phyloP scores from a whole-genome alignment of 1,140 invertebrate genomes.

The Scylla paramamosain region DNA sequence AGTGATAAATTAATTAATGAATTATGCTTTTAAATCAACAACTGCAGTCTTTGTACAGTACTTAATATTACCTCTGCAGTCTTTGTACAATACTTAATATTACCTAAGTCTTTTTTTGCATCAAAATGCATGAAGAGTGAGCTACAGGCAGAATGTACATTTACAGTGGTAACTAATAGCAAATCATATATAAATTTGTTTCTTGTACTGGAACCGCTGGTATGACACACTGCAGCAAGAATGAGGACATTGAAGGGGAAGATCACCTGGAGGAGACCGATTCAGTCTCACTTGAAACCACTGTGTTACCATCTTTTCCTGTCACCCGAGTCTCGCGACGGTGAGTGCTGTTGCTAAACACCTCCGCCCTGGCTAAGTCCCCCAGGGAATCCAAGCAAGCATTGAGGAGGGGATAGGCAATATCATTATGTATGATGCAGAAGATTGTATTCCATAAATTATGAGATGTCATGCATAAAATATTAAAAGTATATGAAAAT shows the following conservation, averaged over 20 bases:
- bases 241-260: background rate
- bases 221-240: background rate
- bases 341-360: slow-evolving; percentile 62
- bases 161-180: no score
- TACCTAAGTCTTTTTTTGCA: no score
- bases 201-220: background rate
- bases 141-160: no score
- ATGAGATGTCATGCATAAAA: background rate
- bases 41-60: background rate
- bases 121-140: no score
- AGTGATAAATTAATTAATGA: background rate
- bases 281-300: slow-evolving; percentile 63
- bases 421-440: background rate
- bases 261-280: slow-evolving; percentile 60
- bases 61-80: background rate
- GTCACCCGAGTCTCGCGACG: slow-evolving; percentile 64
- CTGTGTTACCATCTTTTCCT: slow-evolving; percentile 67
- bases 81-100: background rate
- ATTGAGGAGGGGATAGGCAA: background rate
- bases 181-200: no score
- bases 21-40: background rate
- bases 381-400: background rate
- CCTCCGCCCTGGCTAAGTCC: slow-evolving; percentile 57
- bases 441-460: background rate
- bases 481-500: background rate